Conservation (phyloP, 2,888 invertebrate species). For the Phyllotreta cruciferae region DNA sequence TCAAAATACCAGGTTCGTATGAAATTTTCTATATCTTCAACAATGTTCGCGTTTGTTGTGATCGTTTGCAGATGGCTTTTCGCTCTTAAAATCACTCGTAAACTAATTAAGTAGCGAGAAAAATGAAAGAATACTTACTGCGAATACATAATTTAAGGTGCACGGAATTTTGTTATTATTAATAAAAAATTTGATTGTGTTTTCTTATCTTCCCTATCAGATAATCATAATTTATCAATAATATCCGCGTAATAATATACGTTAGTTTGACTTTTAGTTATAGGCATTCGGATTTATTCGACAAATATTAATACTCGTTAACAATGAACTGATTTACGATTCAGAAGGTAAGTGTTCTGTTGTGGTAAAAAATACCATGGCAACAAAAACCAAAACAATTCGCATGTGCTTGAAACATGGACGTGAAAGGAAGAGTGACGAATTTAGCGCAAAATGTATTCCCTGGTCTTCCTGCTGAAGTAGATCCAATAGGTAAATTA, state of each 20-base stretch:
- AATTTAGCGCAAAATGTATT: constrained; percentile 15
- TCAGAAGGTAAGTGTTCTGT: not conserved
- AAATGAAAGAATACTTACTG: not conserved
- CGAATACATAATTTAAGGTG: not conserved
- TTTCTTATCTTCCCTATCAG: too few species aligned
- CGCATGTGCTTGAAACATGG: not conserved
- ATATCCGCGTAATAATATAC: too few species aligned
- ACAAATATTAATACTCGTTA: too few species aligned
- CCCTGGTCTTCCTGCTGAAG: constrained; percentile 10
- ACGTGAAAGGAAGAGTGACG: constrained; percentile 4
- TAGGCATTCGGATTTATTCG: too few species aligned
- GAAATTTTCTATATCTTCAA: constrained; percentile 31
- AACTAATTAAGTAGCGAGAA: not conserved
- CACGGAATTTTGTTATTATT: not conserved
- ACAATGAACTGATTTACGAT: not conserved
- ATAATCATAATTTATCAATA: too few species aligned
- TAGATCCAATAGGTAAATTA: not conserved
- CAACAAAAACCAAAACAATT: not conserved
- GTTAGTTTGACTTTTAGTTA: too few species aligned
- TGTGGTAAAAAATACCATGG: not conserved
- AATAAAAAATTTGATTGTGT: too few species aligned
- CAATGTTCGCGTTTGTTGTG: constrained; percentile 30
- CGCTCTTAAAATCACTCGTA: constrained; percentile 29
- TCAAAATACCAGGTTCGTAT: constrained; percentile 35
- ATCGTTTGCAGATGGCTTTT: constrained; percentile 19